A percentile compares a stretch with the other conserved stretches of the same genome.
These are phyloP conservation scores for Geococcyx californianus DNA, from an alignment of 2,113 vertebrate genomes.

Conservation along the genomic window DNA sequence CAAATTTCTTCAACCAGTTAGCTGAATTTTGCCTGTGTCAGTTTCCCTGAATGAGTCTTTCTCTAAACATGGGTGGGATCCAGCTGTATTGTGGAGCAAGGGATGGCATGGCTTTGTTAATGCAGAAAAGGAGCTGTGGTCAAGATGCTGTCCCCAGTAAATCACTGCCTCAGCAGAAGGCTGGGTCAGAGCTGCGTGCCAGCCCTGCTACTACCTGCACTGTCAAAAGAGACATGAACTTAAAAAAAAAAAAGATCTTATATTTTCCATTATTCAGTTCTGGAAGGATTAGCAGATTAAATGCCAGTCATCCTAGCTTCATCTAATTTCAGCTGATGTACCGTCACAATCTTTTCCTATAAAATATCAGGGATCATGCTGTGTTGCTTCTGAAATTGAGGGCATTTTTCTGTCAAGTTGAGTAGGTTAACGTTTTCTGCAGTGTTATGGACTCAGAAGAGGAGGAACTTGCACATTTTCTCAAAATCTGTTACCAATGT, in stretches of 20 bases:
- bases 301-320: too few species aligned
- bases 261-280: too few species aligned
- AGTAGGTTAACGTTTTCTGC: neutral
- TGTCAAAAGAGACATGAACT: neutral
- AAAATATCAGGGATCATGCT: neutral
- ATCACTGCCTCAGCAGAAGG: accelerated
- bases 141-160: neutral
- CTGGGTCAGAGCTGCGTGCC: neutral
- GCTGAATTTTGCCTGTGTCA: neutral
- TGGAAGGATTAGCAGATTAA: too few species aligned
- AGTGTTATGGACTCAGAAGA: neutral
- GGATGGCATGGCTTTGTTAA: neutral
- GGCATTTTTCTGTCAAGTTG: neutral
- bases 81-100: neutral
- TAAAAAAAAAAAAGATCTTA: neutral
- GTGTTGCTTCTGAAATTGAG: neutral
- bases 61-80: neutral
- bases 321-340: neutral
- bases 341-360: neutral
- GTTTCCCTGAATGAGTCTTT: accelerated
- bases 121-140: neutral
- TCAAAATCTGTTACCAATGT: neutral
- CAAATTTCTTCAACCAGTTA: neutral
- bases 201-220: neutral
- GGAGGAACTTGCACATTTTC: neutral